Evolutionary conservation across 2,888 invertebrate species (phyloP), one percentile per base, ranked within the genome.

Genomic region (Brassicogethes aeneus): DNA sequence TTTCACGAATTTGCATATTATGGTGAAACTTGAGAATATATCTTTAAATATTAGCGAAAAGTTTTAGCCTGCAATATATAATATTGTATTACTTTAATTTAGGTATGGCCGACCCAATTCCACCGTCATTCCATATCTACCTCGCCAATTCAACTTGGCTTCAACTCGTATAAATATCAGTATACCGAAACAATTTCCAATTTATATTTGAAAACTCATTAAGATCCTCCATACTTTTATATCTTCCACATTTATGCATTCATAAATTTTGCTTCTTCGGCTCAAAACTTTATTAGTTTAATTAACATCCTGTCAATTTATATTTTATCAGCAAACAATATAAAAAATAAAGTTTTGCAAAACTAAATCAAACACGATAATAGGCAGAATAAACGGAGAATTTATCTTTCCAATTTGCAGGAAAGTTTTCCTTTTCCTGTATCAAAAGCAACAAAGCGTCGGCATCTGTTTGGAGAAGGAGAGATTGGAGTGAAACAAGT

Each of bases 1-100:
- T 61, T 54, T 55, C 51, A 53, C 37, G 54, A 59, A 65, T 64
- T 64, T 65, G 62, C 65, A 65, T 65, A 63, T 62, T 62, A 62
- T 59, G 60, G 62, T 57, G 61, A 62, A 64, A 61, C 61, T 65
- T 61, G 56, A 50, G 56, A 57, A 59, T 58, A 54, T 52, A 57
- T 57, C 54, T 53, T 56, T 56, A 57, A 56, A 55, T 57, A 55
- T 57, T 56, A 55, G 51, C 48, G 46, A 54, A 52, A 59, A 57
- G 47, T 56, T 57, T 52, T 10, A 23, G 31, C 17, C 14, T 37
- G 33, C 39, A 39, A 39, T 33, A 17, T 37, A 30, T 37, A 37
- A 37, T 37, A 40, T 37, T 32, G 32, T 32, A 32, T 32, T 32
- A 13, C 32, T 32, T 32, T 32, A 32, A 32, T 32, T 32, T 32